Conservation (phyloP, 2,113 vertebrate genomes). For the Anas platyrhynchos region DNA sequence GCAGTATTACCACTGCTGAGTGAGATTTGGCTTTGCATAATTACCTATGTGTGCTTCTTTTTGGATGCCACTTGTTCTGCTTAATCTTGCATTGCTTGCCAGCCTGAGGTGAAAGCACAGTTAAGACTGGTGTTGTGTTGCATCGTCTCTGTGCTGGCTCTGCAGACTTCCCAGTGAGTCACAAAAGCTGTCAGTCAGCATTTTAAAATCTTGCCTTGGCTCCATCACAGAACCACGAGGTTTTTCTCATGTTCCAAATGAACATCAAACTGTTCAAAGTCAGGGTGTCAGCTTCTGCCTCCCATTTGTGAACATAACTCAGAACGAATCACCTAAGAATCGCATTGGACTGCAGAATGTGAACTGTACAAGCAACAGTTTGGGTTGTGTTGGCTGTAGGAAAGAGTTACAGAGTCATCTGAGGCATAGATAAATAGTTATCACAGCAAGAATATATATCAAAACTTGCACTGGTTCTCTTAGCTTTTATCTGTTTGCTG, state of each 20-base stretch:
- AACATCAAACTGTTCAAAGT: neutral
- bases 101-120: neutral
- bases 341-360: neutral
- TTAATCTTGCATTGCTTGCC: neutral
- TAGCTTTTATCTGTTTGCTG: neutral
- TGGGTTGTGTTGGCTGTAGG: neutral
- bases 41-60: neutral
- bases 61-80: neutral
- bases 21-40: conserved; percentile 2
- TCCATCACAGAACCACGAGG: neutral
- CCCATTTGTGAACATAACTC: neutral
- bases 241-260: neutral
- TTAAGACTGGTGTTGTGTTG: neutral
- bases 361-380: neutral
- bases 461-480: neutral
- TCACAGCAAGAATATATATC: neutral
- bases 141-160: neutral
- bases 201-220: neutral
- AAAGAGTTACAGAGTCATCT: neutral
- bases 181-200: neutral
- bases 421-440: neutral
- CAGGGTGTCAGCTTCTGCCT: neutral
- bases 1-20: neutral
- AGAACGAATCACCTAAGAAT: neutral
- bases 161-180: neutral